Base-by-base conservation (phyloP, 2,888 invertebrate species). In the Lordiphosa fenestrarum region DNA sequence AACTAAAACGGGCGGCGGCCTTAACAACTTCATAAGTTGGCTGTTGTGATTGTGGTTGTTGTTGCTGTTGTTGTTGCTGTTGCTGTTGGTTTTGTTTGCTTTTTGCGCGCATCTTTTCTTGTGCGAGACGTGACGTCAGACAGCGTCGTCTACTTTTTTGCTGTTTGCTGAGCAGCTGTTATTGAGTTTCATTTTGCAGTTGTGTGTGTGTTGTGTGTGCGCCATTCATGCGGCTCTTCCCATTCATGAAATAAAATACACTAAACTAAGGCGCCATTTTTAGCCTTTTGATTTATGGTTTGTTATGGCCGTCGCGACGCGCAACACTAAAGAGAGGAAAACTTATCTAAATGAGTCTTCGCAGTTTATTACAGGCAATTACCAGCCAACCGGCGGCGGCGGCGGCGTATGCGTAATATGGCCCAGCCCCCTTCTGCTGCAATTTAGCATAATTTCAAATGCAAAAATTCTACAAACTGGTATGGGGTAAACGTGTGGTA, bases 281-380 rank as follows among this genome's bases (percentile, higher is more conserved):
- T 13, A 30, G 23, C 7, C 44, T 10, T 44, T 33, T 33, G 30
- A 44, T 44, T 33, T 44, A 33, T 44, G 44, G 15, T 33, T 44
- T 44, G 15, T 44, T 46, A 46, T 36, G 35, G 35, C 30, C 30
- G 30, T 9, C 30, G 9, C 6, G n/a, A n/a, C 2, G 25, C 30
- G 10, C 30, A 9, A 30, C 9, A 3, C 30, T 10, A 30, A 30
- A 30, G 9, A 30, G 42, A 81, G n/a, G n/a, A 65, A 77, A 75
- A 76, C 67, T 77, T 83, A 77, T 77, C 81, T 83, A 71, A 83
- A 77, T 83, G 84, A 76, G 76, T 57, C 51, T 56, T 30, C 66
- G 3, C 30, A 70, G 67, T 80, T 80, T 77, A 77, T 77, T 75
- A 64, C 73, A 50, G 67, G 83, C 83, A 83, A 77, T 77, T 77